Conservation (phyloP, 2,888 invertebrate species). For the Leucophenga maculata region DNA sequence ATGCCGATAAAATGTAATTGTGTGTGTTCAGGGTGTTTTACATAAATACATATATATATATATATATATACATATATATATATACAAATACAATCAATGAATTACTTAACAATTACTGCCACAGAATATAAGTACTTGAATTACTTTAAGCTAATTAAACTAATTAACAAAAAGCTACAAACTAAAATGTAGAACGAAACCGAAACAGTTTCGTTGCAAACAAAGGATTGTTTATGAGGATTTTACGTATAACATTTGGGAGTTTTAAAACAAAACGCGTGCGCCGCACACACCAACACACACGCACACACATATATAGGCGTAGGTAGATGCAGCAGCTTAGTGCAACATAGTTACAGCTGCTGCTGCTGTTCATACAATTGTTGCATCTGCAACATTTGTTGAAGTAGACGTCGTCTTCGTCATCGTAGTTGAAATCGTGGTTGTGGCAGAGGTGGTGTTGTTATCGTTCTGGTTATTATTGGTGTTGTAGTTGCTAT, state of each 20-base stretch:
- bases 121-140: conserved; percentile 9
- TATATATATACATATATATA: too few relatives aligned
- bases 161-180: conserved; percentile 7
- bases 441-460: background rate
- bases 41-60: too few relatives aligned
- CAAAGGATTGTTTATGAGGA: too few relatives aligned
- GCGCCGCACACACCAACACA: background rate
- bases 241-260: too few relatives aligned
- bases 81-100: too few relatives aligned
- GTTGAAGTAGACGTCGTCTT: background rate
- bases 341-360: background rate
- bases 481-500: conserved; percentile 14
- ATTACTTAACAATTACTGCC: too few relatives aligned
- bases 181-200: background rate
- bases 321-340: background rate
- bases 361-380: background rate
- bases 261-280: too few relatives aligned
- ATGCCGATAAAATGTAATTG: background rate
- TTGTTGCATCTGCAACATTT: too few relatives aligned
- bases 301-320: background rate
- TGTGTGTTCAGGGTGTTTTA: background rate
- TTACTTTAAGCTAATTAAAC: conserved; percentile 2
- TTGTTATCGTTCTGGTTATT: conserved; percentile 20
- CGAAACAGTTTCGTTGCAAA: too few relatives aligned
- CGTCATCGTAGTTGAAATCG: too few relatives aligned